These are phyloP conservation scores for Gasterosteus aculeatus DNA, from an alignment of 2,113 vertebrate species.

Conservation along the genomic window DNA sequence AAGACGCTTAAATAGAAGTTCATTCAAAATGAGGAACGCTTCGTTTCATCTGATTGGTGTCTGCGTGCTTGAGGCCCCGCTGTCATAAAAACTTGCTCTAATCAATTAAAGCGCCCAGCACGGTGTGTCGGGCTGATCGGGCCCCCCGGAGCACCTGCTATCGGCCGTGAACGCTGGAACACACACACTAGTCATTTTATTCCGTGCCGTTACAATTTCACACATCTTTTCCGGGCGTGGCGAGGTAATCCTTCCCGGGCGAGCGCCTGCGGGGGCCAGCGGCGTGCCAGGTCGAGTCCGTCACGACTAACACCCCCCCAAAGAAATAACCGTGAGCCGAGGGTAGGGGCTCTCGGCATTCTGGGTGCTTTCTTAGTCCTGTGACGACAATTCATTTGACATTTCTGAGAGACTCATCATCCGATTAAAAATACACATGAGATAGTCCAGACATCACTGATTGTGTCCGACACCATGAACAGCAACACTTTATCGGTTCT, in stretches of 20 bases:
- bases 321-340: neutral
- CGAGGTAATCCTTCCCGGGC: slow-evolving; percentile 72
- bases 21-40: too few relatives aligned
- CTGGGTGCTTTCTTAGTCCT: slow-evolving; percentile 24
- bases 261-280: slow-evolving; percentile 54
- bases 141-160: slow-evolving; percentile 72
- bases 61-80: slow-evolving; percentile 62
- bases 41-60: slow-evolving; percentile 32
- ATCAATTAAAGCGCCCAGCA: slow-evolving; percentile 74
- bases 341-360: slow-evolving; percentile 20
- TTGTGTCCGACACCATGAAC: too few relatives aligned
- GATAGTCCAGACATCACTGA: too few relatives aligned
- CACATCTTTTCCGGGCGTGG: slow-evolving; percentile 76
- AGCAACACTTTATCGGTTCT: neutral
- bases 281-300: slow-evolving; percentile 47
- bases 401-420: slow-evolving; percentile 30
- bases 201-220: slow-evolving; percentile 81
- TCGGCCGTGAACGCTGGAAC: slow-evolving; percentile 56
- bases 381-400: slow-evolving; percentile 6
- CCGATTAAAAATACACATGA: too few relatives aligned
- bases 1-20: too few relatives aligned
- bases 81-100: slow-evolving; percentile 66
- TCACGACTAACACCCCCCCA: slow-evolving; percentile 34
- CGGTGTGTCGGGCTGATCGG: slow-evolving; percentile 52
- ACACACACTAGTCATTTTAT: slow-evolving; percentile 71